Evolutionary conservation across 1,140 invertebrate genomes (phyloP), one percentile per base, ranked within the genome.

Genomic region (Acromyrmex heyeri): DNA sequence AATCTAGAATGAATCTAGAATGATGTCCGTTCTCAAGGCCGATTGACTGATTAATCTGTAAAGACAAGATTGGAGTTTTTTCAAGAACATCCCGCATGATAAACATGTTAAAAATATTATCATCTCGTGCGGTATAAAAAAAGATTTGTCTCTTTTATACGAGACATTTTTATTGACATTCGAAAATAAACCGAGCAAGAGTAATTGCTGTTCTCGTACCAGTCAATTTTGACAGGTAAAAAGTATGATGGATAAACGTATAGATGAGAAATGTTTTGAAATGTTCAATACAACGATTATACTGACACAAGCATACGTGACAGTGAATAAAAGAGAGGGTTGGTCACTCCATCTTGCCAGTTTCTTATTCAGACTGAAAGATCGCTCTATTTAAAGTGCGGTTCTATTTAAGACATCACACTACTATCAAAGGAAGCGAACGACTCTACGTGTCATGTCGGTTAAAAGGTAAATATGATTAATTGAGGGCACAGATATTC

Each of bases 391-490:
- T 90, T 86, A 53, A 55, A 53, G 18, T 77, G 57, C 75, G 61
- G 12, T 62, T 48, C 16, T 55, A 78, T 69, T 81, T 48, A 61
- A 76, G 55, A 44, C 79, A 21, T 8, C 24, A 21, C 44, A 81
- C 53, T 65, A 53, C 64, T 65, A 53, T 34, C 57, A 48, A 78
- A 64, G 57, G 72, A 85, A 65, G 27, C 38, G 48, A 76, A 12
- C 55, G 48, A 69, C 38, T 57, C 38, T 16, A 21, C 70, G 30
- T 24, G 78, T 57, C 48, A 88, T 91, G 90, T 91, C 90, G 53
- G 73, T 73, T 79, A 90, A 85, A 44, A 91, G 90, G 90, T 91
- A 91, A 91, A 88, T 91, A 90, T 91, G 86, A 91, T 90, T 88
- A 79, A 79, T 78, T 18, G 38, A 27, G 64, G 53, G 82, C 64